phyloP scores from a whole-genome alignment of 1,140 invertebrate species.

The Eriosoma lanigerum region DNA sequence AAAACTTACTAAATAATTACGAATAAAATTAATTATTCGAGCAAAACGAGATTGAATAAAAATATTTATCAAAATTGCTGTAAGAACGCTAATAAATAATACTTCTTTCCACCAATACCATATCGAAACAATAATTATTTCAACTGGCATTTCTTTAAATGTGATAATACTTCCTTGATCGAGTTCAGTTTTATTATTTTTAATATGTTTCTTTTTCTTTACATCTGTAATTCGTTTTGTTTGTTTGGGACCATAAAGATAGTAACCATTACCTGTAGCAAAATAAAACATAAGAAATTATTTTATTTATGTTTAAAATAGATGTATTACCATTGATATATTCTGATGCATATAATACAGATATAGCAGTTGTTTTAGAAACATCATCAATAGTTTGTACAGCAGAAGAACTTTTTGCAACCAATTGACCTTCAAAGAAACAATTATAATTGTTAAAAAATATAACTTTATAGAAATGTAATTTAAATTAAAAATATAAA shows the following conservation, averaged over 20 bases:
- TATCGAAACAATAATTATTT: conserved; percentile 68
- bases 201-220: conserved; percentile 5
- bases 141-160: conserved; percentile 59
- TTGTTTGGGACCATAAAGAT: conserved; percentile 26
- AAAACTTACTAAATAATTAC: conserved; percentile 15
- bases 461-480: too few species aligned
- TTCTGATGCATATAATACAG: conserved; percentile 70
- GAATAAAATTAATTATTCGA: conserved; percentile 30
- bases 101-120: conserved; percentile 86
- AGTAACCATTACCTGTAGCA: conserved; percentile 33
- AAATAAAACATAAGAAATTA: not conserved
- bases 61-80: conserved; percentile 66
- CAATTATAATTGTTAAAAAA: not conserved
- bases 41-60: conserved; percentile 59
- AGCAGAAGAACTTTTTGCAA: conserved; percentile 37
- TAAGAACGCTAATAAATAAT: conserved; percentile 67
- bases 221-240: conserved; percentile 15
- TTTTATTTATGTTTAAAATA: not conserved
- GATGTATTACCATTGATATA: conserved; percentile 66
- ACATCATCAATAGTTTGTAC: conserved; percentile 35
- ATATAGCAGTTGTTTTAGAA: conserved; percentile 63
- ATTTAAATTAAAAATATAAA: not conserved
- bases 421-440: conserved; percentile 26
- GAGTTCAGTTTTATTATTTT: conserved; percentile 19
- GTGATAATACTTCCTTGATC: conserved; percentile 6